Evolutionary conservation across 2,888 invertebrate species (phyloP).

Genomic region (Nezara viridula): DNA sequence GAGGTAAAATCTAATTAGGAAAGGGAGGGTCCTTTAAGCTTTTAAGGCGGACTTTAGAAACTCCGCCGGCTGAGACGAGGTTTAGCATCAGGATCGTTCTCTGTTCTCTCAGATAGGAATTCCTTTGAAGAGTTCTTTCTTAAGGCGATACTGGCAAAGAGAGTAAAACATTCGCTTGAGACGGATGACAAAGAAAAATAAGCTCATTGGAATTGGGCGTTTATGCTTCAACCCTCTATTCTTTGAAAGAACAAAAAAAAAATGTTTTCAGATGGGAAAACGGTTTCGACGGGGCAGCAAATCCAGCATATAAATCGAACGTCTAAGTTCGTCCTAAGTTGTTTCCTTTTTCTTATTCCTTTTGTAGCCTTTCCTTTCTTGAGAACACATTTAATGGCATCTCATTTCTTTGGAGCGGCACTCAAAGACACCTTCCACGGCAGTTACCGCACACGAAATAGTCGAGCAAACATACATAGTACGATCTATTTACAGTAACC

Average conservation of each 20-base stretch:
- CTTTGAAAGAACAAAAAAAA: background rate
- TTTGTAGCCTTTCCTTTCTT: constrained; percentile 8
- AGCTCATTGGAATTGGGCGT: constrained; percentile 26
- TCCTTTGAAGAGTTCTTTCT: constrained; percentile 4
- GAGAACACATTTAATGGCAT: constrained; percentile 8
- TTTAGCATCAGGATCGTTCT: background rate
- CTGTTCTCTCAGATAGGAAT: background rate
- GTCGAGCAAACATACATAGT: background rate
- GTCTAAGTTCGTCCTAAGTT: constrained; percentile 5
- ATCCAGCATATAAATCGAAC: constrained; percentile 34
- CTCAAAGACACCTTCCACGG: background rate
- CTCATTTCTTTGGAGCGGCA: background rate
- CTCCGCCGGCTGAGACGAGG: background rate
- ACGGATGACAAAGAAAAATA: constrained; percentile 38
- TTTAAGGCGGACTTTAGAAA: constrained; percentile 44
- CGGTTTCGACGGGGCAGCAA: background rate
- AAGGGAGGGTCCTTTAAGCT: constrained; percentile 31
- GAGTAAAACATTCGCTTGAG: background rate
- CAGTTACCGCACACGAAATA: background rate
- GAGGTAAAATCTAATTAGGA: background rate
- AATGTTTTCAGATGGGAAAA: constrained; percentile 29
- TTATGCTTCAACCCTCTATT: constrained; percentile 22
- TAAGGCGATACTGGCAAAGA: constrained; percentile 7
- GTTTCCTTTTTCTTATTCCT: constrained; percentile 33
- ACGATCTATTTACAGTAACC: too few species aligned